Evolutionary conservation across 2,888 invertebrate genomes (phyloP), one percentile per base, ranked within the genome.

Genomic region (Eristalinus aeneus): DNA sequence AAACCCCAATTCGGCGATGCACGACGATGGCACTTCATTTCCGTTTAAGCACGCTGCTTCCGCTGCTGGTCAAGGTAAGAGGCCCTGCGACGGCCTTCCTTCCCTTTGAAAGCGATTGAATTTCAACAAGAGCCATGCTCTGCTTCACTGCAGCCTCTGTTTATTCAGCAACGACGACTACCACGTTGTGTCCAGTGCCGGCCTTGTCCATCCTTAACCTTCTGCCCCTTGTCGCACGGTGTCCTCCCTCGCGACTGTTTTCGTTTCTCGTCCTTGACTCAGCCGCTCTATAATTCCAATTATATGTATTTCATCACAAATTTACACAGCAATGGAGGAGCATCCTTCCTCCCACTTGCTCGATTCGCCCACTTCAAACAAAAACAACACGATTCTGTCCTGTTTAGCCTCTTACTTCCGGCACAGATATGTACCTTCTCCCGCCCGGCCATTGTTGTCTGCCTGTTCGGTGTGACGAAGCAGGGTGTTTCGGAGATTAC

Each of bases 401-500:
- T 5, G 46, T 16, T 46, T 46, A 46, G 46, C 46, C 46, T 46
- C 46, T 46, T 16, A 46, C 46, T 46, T 46, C 46, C 46, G 46
- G 46, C 46, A 12, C 39, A 46, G 46, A 46, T 46, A 46, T 16
- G n/a, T n/a, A n/a, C n/a, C n/a, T 16, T 10, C 34, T 16, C 2
- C 39, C n/a, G 12, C n/a, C 39, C 39, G 0, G n/a, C n/a, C 39
- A 34, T 34, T 34, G 34, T 34, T 6, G 9, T 10, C 10, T 1
- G 10, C 3, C 34, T 9, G 34, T 5, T 3, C 27, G 5, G 27
- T 27, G 5, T 5, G n/a, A n/a, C 39, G 39, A 16, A 16, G 16
- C 46, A 16, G 46, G 34, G 69, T 69, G 36, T 58, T 71, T 60
- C 36, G 34, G 61, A 27, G 71, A 85, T 68, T 72, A 68, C 71